Base-by-base conservation (phyloP, 2,113 vertebrate species). In the Odobenus rosmarus region DNA sequence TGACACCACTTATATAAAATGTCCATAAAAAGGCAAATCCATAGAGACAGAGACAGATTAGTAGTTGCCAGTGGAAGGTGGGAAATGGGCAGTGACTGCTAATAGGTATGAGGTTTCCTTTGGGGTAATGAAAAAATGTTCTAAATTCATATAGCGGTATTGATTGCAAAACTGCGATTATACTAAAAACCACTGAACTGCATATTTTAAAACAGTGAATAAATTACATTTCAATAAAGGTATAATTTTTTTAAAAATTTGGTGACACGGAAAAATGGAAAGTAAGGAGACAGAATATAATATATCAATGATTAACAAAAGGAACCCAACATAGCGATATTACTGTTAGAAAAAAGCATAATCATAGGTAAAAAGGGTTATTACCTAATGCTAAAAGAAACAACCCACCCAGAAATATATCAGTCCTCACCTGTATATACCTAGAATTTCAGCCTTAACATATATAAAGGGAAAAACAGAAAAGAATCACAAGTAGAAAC, bases 401-500 rank as follows among this genome's bases (percentile, higher is more conserved):
- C 11, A 88, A 67, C 51, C 9, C n/a, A 95, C 28, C 31, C 9
- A 84, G 15, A 59, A 91, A 88, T 76, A 61, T 33, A 93, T 84
- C 4, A 42, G 42, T 49, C 55, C 64, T 85, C 5, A 59, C 5
- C 42, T 26, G 28, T 88, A 26, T 46, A 72, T 76, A 64, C 8
- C 61, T 84, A 82, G 91, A 96, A 92, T 81, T 10, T 88, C 93
- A 67, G n/a, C 39, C 83, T 90, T 88, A 97, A 96, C 93, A 67
- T 67, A 90, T 28, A 88, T 15, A 92, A 81, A 92, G 61, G 7
- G 95, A 82, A 79, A 36, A 81, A 42, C 12, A 62, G 67, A 64
- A 7, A 88, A 72, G 26, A 86, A 94, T 62, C 84, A 64, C 5
- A 90, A 31, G 19, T 59, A 96, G 26, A 86, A 90, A 67, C 19